Evolutionary conservation across 2,797 vertebrate species (phyloP), one percentile per base, ranked within the genome.

Genomic region (Sparus aurata): DNA sequence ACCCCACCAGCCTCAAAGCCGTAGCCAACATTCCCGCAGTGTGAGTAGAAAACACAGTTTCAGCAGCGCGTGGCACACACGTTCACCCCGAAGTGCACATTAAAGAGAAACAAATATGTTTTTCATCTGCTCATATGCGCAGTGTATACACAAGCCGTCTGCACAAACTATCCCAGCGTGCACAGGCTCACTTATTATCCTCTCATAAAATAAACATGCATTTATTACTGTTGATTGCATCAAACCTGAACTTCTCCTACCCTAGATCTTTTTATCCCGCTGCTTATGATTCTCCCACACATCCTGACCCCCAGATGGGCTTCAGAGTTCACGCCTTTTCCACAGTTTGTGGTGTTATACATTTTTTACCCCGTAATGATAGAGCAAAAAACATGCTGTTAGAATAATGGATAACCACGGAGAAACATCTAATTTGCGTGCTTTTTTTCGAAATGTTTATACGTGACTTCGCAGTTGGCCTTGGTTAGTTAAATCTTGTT

Each of bases 1-100:
- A 99, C 92, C 98, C 98, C 17, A 96, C 97, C 83, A 99, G 97
- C 95, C 97, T 99, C 91, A 99, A 99, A 96, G 96, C 97, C 88
- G 94, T 99, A 94, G 98, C 98, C 89, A 97, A 96, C 95, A 99
- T 99, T 93, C 97, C 98, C 83, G 95, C 98, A 85, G 97, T 99
- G 98, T 99, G 93, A 97, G 98, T 96, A 49, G 34, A 68, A 50
- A 18, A 63, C 3, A 38, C 4, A 30, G 25, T 12, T 46, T 54
- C 23, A 54, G 20, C 47, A 73, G 43, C 17, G 49, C 5, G 41
- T 3, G 25, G 52, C 50, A 55, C 23, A 46, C 45, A 53, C 38
- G 50, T 67, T 62, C 49, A 57, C 46, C 22, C 57, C 13, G 12
- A 82, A 73, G 57, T 67, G 70, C 66, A 70, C 49, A 23, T 71